Conservation (phyloP, 2,888 invertebrate genomes). For the Liposcelis brunnea region DNA sequence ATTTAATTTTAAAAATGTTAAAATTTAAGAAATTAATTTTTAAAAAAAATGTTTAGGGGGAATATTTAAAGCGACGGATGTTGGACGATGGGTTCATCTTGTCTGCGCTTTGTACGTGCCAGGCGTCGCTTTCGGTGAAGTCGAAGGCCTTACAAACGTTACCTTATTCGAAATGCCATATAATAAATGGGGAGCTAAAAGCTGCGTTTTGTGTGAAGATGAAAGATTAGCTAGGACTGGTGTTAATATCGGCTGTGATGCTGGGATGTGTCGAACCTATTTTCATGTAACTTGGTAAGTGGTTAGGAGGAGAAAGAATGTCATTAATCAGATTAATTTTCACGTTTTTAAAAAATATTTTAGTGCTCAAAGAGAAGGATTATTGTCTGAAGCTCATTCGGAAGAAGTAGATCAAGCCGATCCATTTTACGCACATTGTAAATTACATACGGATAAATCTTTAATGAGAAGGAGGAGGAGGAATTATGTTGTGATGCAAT, state of each 20-base stretch:
- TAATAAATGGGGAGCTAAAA: slow-evolving; percentile 85
- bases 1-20: neutral
- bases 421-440: slow-evolving; percentile 94
- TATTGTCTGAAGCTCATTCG: slow-evolving; percentile 80
- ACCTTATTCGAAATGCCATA: slow-evolving; percentile 97
- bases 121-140: slow-evolving; percentile 93
- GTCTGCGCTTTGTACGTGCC: slow-evolving; percentile 96
- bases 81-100: slow-evolving; percentile 95
- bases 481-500: slow-evolving; percentile 74
- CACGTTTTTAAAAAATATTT: too few relatives aligned
- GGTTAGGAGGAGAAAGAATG: neutral
- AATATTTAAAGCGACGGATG: slow-evolving; percentile 92
- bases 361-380: slow-evolving; percentile 84
- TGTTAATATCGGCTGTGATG: slow-evolving; percentile 93
- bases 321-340: too few relatives aligned
- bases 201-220: slow-evolving; percentile 81
- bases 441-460: slow-evolving; percentile 83
- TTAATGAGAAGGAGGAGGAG: slow-evolving; percentile 60
- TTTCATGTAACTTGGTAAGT: slow-evolving; percentile 91
- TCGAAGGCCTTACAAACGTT: slow-evolving; percentile 74
- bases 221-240: slow-evolving; percentile 76
- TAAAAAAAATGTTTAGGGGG: slow-evolving; percentile 35
- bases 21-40: neutral
- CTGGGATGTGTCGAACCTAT: slow-evolving; percentile 92
- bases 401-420: slow-evolving; percentile 86